Conservation (phyloP, 2,888 invertebrate species). For the Sisyra terminalis region DNA sequence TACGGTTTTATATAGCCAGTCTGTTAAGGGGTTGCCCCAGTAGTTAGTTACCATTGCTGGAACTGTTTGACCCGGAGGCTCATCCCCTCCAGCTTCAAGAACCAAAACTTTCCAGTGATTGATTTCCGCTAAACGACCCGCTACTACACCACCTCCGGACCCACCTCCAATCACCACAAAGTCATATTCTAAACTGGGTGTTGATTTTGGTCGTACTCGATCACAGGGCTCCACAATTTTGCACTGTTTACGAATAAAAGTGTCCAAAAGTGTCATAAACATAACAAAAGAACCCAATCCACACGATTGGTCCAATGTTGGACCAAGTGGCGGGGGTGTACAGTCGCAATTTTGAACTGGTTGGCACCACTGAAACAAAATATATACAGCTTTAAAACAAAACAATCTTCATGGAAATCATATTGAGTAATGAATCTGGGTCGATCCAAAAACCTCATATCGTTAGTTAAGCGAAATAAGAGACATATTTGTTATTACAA, state of each 20-base stretch:
- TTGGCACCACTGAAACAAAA: too few relatives aligned
- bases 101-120: conserved; percentile 49
- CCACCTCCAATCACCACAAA: conserved; percentile 52
- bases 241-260: conserved; percentile 40
- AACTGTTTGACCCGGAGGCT: conserved; percentile 36
- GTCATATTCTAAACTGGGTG: conserved; percentile 38
- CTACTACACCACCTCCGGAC: conserved; percentile 45
- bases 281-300: conserved; percentile 38
- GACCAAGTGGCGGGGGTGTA: conserved; percentile 25
- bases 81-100: conserved; percentile 55
- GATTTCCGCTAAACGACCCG: conserved; percentile 41
- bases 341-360: too few relatives aligned
- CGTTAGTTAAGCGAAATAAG: too few relatives aligned
- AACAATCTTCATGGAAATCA: too few relatives aligned
- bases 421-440: too few relatives aligned
- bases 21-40: conserved; percentile 40
- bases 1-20: conserved; percentile 51
- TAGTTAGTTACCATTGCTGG: conserved; percentile 54
- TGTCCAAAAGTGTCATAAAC: conserved; percentile 48
- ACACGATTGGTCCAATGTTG: conserved; percentile 37
- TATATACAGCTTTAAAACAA: too few relatives aligned
- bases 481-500: too few relatives aligned
- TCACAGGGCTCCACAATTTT: conserved; percentile 40
- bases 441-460: too few relatives aligned
- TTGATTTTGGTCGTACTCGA: conserved; percentile 29